Percentiles rank a stretch among this genome's conserved stretches.
Conservation (phyloP, 2,797 vertebrate genomes). For the Hylomyscus alleni region DNA sequence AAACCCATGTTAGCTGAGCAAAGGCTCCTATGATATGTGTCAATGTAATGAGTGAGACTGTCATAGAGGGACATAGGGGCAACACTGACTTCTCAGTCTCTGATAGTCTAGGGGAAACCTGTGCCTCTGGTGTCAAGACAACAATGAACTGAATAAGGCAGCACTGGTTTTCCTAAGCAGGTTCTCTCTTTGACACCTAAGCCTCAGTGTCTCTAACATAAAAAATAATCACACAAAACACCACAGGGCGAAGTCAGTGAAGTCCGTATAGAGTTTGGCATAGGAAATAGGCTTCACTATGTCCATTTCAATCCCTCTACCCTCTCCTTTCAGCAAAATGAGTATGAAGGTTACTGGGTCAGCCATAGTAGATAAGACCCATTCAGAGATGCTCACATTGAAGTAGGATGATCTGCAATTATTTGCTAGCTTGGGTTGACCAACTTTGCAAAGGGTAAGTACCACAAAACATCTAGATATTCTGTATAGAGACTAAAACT, state of each 20-base stretch:
- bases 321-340: neutral
- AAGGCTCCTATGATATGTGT: neutral
- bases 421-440: neutral
- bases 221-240: rapidly evolving
- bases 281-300: neutral
- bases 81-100: neutral
- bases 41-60: conserved; percentile 1
- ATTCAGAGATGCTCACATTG: neutral
- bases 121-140: neutral
- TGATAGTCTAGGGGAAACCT: neutral
- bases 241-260: rapidly evolving
- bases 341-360: neutral
- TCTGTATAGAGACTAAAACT: neutral
- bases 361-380: rapidly evolving
- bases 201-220: neutral
- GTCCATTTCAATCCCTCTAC: neutral
- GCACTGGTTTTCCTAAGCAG: rapidly evolving
- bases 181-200: rapidly evolving
- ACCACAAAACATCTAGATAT: neutral
- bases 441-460: neutral
- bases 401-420: neutral
- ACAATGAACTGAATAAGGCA: neutral
- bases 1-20: conserved; percentile 58
- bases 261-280: rapidly evolving
- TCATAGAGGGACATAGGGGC: neutral